Conservation (phyloP, 2,113 vertebrate species). For the Ginglymostoma cirratum region DNA sequence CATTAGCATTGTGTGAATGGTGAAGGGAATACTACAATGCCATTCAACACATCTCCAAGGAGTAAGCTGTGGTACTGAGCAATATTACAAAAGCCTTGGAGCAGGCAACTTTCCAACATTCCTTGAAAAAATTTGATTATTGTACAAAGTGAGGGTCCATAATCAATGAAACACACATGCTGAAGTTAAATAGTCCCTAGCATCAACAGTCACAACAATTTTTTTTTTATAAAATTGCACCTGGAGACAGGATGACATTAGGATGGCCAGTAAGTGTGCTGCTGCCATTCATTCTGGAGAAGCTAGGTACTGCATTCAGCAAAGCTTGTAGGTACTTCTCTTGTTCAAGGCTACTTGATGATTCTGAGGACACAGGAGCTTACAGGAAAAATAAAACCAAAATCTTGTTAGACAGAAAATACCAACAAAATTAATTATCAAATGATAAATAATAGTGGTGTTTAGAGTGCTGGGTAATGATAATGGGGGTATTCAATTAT, state of each 20-base stretch:
- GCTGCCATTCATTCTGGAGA: conserved; percentile 77
- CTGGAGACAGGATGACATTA: conserved; percentile 81
- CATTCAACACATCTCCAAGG: neutral
- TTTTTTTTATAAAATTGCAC: conserved; percentile 52
- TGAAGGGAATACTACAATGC: neutral
- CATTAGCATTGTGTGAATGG: neutral
- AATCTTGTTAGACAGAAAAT: conserved; percentile 40
- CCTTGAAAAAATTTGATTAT: neutral
- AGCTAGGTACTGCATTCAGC: conserved; percentile 77
- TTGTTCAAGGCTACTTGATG: conserved; percentile 92
- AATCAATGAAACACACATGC: neutral
- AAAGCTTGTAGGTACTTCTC: conserved; percentile 95
- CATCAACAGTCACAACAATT: neutral
- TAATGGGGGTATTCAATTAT: neutral
- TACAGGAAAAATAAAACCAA: neutral
- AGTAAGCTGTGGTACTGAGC: neutral
- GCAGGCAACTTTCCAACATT: neutral
- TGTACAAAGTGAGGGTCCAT: neutral
- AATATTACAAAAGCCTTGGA: neutral
- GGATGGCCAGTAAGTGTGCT: conserved; percentile 77
- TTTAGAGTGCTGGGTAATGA: neutral
- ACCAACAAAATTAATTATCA: neutral
- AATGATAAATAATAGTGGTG: neutral
- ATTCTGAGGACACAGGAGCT: conserved; percentile 80
- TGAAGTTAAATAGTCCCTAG: neutral